Evolutionary conservation across 2,888 invertebrate genomes (phyloP).

Genomic region (Pandemis heparana): DNA sequence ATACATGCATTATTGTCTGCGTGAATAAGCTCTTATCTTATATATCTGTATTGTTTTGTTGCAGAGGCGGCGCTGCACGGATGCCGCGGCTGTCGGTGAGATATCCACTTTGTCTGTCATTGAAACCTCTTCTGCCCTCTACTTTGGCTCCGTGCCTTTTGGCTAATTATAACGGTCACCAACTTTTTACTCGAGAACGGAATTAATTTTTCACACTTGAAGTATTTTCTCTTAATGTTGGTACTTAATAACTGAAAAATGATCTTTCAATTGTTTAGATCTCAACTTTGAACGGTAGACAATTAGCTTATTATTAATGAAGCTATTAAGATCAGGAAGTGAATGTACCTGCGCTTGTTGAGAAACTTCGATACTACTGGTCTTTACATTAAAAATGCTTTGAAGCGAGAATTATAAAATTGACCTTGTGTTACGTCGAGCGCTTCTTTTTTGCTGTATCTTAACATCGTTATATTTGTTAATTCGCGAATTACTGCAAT

Average conservation of each 20-base stretch:
- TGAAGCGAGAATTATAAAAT: background rate
- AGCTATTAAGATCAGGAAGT: too few species aligned
- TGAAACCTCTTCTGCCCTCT: conserved; percentile 54
- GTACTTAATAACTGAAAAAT: background rate
- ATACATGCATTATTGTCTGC: conserved; percentile 19
- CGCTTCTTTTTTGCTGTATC: background rate
- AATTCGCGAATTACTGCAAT: too few species aligned
- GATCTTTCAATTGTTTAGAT: background rate
- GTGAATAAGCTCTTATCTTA: conserved; percentile 25
- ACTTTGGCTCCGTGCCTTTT: conserved; percentile 63
- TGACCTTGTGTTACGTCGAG: background rate
- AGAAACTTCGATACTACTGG: background rate
- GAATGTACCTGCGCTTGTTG: too few species aligned
- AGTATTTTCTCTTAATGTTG: background rate
- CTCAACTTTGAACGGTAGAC: background rate
- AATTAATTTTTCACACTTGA: conserved; percentile 28
- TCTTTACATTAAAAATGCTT: background rate
- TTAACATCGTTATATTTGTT: background rate
- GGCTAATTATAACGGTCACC: conserved; percentile 57
- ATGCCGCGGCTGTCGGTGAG: conserved; percentile 58
- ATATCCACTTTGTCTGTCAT: conserved; percentile 55
- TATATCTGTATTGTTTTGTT: conserved; percentile 57
- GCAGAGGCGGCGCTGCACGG: conserved; percentile 52
- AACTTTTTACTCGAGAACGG: conserved; percentile 34
- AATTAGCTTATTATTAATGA: background rate